Base-by-base conservation (phyloP, 2,888 invertebrate genomes). In the Patella ulyssiponensis region DNA sequence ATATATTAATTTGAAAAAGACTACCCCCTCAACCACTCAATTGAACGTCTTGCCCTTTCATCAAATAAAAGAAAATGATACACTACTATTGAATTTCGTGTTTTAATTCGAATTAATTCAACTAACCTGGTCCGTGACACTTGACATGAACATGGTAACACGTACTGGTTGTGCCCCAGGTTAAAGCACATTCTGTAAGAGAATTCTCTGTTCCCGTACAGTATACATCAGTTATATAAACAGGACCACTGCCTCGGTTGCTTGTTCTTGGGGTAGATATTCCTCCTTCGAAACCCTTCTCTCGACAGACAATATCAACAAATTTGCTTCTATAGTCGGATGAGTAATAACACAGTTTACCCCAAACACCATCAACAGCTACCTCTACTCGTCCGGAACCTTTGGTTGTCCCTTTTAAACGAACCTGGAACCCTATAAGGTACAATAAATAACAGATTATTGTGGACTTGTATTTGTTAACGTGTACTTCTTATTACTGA, bases 231-330 rank as follows among this genome's bases (percentile, higher is more conserved):
- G 75, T 76, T 33, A 83, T 75, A 72, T 76, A 79, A 3, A 70
- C 52, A 1, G 75, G 75, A 0, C 71, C 75, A 15, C 15, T 73
- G 11, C 73, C 73, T 44, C 9, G 44, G 44, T 44, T 44, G 23
- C 20, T 23, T 7, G 69, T 69, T 20, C 51, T 53, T 14, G 69
- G 69, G 5, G 54, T 33, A 15, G n/a, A 58, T 23, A 54, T 52
- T 5, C 79, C 79, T n/a, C 71, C 94, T 92, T 5, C 95, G 70
- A 71, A 80, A 58, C 75, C 75, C 14, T 71, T n/a, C n/a, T 78
- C 53, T 54, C 58, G 69, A 71, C 78, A 78, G 5, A 75, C 51
- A 33, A 71, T 64, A 17, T 51, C 33, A 1, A 75, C 78, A 44
- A 44, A 9, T 9, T 9, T 44, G 44, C 9, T 9, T 44, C 44